Base-by-base conservation (phyloP, 2,797 vertebrate genomes). In the Crotalus adamanteus region DNA sequence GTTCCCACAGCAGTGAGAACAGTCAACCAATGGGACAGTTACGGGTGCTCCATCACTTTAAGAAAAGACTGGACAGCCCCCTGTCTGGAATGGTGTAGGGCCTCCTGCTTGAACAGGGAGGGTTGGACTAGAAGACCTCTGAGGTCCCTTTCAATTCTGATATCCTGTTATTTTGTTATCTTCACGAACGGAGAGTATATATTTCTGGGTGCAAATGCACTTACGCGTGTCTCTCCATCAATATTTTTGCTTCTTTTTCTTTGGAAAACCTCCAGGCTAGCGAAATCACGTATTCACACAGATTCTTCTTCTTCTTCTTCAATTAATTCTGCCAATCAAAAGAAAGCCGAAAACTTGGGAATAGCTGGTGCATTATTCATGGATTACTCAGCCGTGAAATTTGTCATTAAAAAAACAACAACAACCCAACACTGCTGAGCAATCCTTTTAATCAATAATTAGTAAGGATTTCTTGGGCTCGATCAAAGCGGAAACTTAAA, bases 361-460 rank as follows among this genome's bases (percentile, higher is more conserved):
- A 47, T 11, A n/a, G 78, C n/a, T 59, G 3, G 3, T 6, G 7
- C 55, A 90, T 93, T 87, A 93, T 93, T 93, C 85, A 92, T 78
- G 51, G 91, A 78, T 92, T 57, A 85, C 18, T 90, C 89, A 47
- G 83, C 88, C 12, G 65, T 78, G 83, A 93, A 85, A 92, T 85
- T 92, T 92, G 88, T 85, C 86, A 88, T 86, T 87, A 85, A 53
- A 59, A 18, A 2, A 53, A 53, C 51, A 53, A 51, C 7, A 37
- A 51, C 7, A 51, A 51, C 8, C 51, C 51, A 9, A 53, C 20
- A 20, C 6, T 9, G 47, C 31, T 53, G 60, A 87, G 88, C 61
- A 86, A 61, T 7, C 13, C 88, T 90, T 93, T 92, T 93, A 90
- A 92, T 93, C 91, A 90, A 92, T 88, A 94, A 90, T 90, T 88